Evolutionary conservation across 2,888 invertebrate genomes (phyloP).

Genomic region (Mimas tiliae): DNA sequence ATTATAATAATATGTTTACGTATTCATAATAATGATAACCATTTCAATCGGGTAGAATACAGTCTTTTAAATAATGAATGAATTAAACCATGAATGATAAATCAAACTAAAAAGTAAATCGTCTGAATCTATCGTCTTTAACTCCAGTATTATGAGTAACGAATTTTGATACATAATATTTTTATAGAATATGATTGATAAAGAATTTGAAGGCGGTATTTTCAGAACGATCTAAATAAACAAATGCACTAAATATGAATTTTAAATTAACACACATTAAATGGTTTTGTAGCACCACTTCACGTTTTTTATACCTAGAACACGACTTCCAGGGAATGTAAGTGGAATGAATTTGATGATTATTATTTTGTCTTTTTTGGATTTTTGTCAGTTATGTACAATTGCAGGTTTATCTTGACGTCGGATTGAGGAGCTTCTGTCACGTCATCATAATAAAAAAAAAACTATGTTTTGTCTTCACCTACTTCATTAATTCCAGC

Average conservation of each 20-base stretch:
- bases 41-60: constrained; percentile 59
- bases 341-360: constrained; percentile 82
- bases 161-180: no score
- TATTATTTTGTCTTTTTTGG: constrained; percentile 55
- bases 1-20: neutral
- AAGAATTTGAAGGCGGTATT: constrained; percentile 44
- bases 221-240: constrained; percentile 71
- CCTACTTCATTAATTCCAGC: constrained; percentile 76
- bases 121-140: constrained; percentile 58
- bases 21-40: neutral
- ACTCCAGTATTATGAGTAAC: constrained; percentile 30
- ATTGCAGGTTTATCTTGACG: constrained; percentile 76
- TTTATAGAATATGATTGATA: no score
- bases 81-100: constrained; percentile 66
- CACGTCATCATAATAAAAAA: constrained; percentile 70
- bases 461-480: constrained; percentile 58
- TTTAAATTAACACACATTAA: constrained; percentile 72
- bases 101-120: constrained; percentile 61
- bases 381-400: constrained; percentile 68
- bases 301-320: constrained; percentile 72
- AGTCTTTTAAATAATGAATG: constrained; percentile 73
- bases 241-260: constrained; percentile 69
- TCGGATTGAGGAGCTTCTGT: constrained; percentile 80
- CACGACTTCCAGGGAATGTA: constrained; percentile 78
- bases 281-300: constrained; percentile 78